Conservation (phyloP, 2,113 vertebrate species). For the Caretta caretta region DNA sequence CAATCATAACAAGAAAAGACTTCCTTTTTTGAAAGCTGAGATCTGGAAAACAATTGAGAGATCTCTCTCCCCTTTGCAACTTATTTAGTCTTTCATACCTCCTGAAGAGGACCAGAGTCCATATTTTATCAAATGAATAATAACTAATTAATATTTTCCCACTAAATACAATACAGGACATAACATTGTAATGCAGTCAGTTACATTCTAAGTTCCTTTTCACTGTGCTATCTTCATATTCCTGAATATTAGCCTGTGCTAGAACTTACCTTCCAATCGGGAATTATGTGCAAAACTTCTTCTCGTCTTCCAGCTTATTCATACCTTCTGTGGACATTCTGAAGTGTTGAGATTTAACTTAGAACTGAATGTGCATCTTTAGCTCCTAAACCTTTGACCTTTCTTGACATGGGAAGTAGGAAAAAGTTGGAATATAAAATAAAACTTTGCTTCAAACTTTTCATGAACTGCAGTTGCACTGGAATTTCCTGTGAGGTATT, state of each 20-base stretch:
- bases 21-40: neutral
- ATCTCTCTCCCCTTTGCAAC: neutral
- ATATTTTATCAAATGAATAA: neutral
- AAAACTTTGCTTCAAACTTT: neutral
- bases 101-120: neutral
- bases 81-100: neutral
- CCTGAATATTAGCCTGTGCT: neutral
- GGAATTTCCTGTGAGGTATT: neutral
- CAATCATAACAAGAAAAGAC: neutral
- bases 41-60: neutral
- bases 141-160: neutral
- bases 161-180: neutral
- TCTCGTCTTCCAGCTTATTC: neutral
- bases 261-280: neutral
- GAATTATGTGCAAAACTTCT: neutral
- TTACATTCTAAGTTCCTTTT: neutral
- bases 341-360: neutral
- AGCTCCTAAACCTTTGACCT: neutral
- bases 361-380: neutral
- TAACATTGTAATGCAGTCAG: neutral
- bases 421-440: neutral
- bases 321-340: neutral
- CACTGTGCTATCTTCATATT: neutral
- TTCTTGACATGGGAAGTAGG: neutral
- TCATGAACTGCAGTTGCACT: neutral